Percentiles rank a stretch among this genome's conserved stretches.
Conservation (phyloP, 2,888 invertebrate species). For the Chalcosyrphus nemorum region DNA sequence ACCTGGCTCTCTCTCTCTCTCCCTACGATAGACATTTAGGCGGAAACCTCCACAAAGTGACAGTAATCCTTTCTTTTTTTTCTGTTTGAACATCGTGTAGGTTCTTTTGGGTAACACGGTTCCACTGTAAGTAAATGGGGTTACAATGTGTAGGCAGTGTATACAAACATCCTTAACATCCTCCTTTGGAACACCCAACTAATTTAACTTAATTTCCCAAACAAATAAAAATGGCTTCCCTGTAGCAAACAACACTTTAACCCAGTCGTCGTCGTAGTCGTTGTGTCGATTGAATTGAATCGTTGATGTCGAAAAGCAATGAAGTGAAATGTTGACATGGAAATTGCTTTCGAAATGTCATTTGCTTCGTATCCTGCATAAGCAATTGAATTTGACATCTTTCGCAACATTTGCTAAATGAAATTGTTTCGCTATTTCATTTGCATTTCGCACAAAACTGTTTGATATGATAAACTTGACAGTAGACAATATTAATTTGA, state of each 20-base stretch:
- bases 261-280: neutral
- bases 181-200: no score
- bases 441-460: conserved; percentile 4
- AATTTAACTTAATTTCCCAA: neutral
- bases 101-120: neutral
- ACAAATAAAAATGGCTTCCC: neutral
- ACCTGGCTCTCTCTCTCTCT: no score
- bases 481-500: neutral
- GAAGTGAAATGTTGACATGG: conserved; percentile 38
- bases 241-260: neutral
- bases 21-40: neutral
- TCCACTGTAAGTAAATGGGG: neutral
- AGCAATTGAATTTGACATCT: conserved; percentile 36
- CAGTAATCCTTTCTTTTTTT: neutral
- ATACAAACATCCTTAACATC: no score
- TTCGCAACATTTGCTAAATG: conserved; percentile 23
- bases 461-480: neutral
- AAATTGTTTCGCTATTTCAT: conserved; percentile 38
- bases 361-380: conserved; percentile 3
- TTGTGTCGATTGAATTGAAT: neutral
- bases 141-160: neutral
- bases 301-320: conserved; percentile 20
- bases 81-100: neutral
- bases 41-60: neutral
- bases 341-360: conserved; percentile 43